These are phyloP conservation scores for Saccopteryx bilineata DNA, from an alignment of 2,113 vertebrate genomes.

Conservation along the genomic window DNA sequence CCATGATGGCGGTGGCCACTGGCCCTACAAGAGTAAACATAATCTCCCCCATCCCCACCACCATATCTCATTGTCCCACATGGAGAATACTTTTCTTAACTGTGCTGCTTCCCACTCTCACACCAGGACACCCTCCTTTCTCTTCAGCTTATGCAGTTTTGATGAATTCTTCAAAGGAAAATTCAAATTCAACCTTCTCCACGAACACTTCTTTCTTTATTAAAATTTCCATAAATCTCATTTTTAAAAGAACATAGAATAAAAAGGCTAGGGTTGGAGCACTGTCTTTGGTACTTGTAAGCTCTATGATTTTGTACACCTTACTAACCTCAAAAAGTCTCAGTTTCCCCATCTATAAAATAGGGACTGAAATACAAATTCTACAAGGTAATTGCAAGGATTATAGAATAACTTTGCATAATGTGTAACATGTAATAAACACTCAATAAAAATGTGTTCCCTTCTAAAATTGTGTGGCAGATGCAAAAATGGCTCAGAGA, in stretches of 20 bases:
- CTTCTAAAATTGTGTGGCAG: constrained; percentile 29
- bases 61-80: not conserved
- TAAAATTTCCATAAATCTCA: constrained; percentile 25
- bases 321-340: constrained; percentile 2
- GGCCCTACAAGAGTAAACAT: not conserved
- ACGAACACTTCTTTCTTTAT: not conserved
- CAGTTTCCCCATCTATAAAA: constrained; percentile 58
- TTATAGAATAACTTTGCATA: constrained; percentile 51
- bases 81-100: not conserved
- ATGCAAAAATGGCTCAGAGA: not conserved
- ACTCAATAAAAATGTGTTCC: constrained; percentile 71
- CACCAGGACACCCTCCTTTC: not conserved
- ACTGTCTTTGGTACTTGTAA: not conserved
- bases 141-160: not conserved
- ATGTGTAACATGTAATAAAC: constrained; percentile 64
- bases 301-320: not conserved
- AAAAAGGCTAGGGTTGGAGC: not conserved
- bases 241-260: not conserved
- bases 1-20: too few species aligned
- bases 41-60: not conserved
- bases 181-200: not conserved
- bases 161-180: not conserved
- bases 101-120: not conserved
- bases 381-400: not conserved
- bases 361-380: constrained; percentile 49